Evolutionary conservation across 1,140 invertebrate species (phyloP).

Genomic region (Pseudomyrmex pallidus): DNA sequence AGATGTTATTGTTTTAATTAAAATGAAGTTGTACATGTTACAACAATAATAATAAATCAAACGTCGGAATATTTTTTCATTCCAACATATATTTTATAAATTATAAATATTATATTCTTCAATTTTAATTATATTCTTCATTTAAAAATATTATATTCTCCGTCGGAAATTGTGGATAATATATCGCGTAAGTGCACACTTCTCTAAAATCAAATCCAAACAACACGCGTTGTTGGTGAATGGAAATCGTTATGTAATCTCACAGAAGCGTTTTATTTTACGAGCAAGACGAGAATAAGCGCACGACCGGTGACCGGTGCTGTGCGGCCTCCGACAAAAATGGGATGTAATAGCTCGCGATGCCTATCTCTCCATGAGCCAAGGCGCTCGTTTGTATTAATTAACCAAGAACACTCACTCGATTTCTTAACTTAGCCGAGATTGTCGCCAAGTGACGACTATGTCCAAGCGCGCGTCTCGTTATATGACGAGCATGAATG

Average conservation of each 20-base stretch:
- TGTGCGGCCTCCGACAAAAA: conserved; percentile 48
- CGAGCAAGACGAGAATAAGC: background rate
- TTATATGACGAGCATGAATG: background rate
- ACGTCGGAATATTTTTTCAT: too few relatives aligned
- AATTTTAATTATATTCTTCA: too few relatives aligned
- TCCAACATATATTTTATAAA: too few relatives aligned
- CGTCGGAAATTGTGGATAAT: too few relatives aligned
- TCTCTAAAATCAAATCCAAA: conserved; percentile 15
- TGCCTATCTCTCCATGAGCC: conserved; percentile 66
- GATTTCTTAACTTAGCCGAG: conserved; percentile 70
- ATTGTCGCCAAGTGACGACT: conserved; percentile 63
- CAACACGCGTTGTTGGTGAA: conserved; percentile 19
- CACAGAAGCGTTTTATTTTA: conserved; percentile 13
- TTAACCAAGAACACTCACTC: conserved; percentile 70
- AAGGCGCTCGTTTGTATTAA: conserved; percentile 75
- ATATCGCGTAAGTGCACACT: too few relatives aligned
- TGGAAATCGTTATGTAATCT: conserved; percentile 14
- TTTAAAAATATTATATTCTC: too few relatives aligned
- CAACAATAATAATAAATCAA: too few relatives aligned
- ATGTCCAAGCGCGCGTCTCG: conserved; percentile 43
- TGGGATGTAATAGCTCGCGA: conserved; percentile 63
- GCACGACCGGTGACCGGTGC: conserved; percentile 1
- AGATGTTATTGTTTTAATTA: too few relatives aligned
- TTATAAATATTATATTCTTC: too few relatives aligned
- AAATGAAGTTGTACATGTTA: too few relatives aligned